A percentile compares a stretch with the other conserved stretches of the same genome.
phyloP scores from a whole-genome alignment of 2,888 invertebrate genomes.

The Pogonocherus hispidulus region DNA sequence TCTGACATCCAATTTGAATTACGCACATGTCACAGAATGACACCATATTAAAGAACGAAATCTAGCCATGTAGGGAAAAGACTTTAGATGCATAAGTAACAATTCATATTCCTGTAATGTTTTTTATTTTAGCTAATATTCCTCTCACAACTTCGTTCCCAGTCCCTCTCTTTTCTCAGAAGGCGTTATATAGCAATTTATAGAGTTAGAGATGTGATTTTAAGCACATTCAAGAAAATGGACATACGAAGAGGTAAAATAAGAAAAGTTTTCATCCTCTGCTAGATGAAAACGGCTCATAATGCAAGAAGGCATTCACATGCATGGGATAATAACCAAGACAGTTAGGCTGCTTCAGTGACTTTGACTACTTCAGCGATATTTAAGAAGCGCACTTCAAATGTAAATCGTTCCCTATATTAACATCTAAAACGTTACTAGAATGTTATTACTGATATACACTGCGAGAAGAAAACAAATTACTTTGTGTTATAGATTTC shows the following conservation, averaged over 20 bases:
- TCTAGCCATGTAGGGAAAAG: too few relatives aligned
- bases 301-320: constrained; percentile 31
- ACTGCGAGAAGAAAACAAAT: too few relatives aligned
- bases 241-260: constrained; percentile 23
- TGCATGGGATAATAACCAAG: constrained; percentile 35
- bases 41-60: too few relatives aligned
- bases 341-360: constrained; percentile 20
- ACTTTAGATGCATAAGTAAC: too few relatives aligned
- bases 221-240: constrained; percentile 30
- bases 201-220: constrained; percentile 23
- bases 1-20: too few relatives aligned
- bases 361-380: constrained; percentile 11
- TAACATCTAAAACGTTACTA: neutral
- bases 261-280: constrained; percentile 26
- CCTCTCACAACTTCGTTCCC: too few relatives aligned
- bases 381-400: neutral
- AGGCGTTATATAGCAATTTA: too few relatives aligned
- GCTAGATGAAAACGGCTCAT: constrained; percentile 19
- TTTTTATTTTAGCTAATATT: too few relatives aligned
- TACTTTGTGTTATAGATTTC: too few relatives aligned
- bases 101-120: too few relatives aligned
- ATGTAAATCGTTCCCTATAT: constrained; percentile 1
- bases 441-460: neutral
- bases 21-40: too few relatives aligned
- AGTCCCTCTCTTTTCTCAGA: too few relatives aligned